A percentile compares a stretch with the other conserved stretches of the same genome.
Evolutionary conservation across 2,797 vertebrate genomes (phyloP).

Genomic region (Carcharodon carcharias): DNA sequence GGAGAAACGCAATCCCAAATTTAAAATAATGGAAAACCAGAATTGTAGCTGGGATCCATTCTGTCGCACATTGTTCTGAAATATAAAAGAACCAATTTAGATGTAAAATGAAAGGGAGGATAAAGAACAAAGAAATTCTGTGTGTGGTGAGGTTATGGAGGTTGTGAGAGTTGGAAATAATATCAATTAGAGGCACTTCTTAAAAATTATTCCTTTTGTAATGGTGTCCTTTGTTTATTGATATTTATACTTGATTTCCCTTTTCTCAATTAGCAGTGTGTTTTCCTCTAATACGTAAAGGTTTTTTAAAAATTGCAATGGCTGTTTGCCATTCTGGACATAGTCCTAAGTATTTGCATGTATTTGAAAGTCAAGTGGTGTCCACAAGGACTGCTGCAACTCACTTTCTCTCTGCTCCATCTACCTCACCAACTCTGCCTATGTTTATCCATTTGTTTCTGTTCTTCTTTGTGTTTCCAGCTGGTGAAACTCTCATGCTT

Average conservation of each 20-base stretch:
- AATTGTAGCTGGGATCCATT: background rate
- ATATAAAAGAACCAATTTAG: slow-evolving; percentile 17
- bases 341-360: background rate
- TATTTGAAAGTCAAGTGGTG: background rate
- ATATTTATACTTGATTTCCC: background rate
- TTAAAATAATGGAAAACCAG: background rate
- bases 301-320: background rate
- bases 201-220: background rate
- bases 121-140: background rate
- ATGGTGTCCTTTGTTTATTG: background rate
- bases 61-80: slow-evolving; percentile 17
- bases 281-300: background rate
- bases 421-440: background rate
- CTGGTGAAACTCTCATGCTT: background rate
- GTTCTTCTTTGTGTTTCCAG: background rate
- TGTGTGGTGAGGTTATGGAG: background rate
- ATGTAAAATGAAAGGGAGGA: background rate
- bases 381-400: background rate
- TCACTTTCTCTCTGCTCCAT: background rate
- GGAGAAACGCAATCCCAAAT: background rate
- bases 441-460: background rate
- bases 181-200: background rate
- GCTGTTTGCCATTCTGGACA: background rate
- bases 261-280: background rate
- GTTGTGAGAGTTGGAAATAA: background rate